Conservation (phyloP, 2,797 vertebrate species). For the Liasis olivaceus region DNA sequence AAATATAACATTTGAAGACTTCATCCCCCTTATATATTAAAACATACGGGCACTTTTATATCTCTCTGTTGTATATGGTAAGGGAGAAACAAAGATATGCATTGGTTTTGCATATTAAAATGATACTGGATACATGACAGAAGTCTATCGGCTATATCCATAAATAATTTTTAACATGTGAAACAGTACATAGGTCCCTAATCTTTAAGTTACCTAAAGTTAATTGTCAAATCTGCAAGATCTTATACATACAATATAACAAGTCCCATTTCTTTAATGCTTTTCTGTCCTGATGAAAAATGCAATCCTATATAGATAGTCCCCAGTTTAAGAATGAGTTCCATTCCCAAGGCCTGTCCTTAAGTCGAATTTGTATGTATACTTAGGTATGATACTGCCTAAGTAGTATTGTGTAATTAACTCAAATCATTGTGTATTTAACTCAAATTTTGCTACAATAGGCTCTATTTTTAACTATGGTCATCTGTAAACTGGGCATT, state of each 20-base stretch:
- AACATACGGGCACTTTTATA: neutral
- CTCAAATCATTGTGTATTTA: no score
- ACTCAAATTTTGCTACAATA: no score
- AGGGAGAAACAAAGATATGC: neutral
- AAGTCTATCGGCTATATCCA: neutral
- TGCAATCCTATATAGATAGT: neutral
- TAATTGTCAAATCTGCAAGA: neutral
- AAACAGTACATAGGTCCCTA: neutral
- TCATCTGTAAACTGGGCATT: no score
- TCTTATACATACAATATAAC: neutral
- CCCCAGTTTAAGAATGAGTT: no score
- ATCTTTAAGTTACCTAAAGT: neutral
- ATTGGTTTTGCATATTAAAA: neutral
- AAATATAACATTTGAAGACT: neutral
- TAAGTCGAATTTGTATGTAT: no score
- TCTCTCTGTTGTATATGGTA: neutral
- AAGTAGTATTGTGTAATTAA: no score
- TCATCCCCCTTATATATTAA: neutral
- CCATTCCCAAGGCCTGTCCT: no score
- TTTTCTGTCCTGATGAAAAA: neutral
- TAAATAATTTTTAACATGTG: neutral
- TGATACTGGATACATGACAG: neutral
- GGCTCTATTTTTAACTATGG: no score
- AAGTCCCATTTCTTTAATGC: neutral
- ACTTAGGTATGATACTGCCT: no score